Conservation (phyloP, 2,113 vertebrate genomes). For the Epinephelus lanceolatus region DNA sequence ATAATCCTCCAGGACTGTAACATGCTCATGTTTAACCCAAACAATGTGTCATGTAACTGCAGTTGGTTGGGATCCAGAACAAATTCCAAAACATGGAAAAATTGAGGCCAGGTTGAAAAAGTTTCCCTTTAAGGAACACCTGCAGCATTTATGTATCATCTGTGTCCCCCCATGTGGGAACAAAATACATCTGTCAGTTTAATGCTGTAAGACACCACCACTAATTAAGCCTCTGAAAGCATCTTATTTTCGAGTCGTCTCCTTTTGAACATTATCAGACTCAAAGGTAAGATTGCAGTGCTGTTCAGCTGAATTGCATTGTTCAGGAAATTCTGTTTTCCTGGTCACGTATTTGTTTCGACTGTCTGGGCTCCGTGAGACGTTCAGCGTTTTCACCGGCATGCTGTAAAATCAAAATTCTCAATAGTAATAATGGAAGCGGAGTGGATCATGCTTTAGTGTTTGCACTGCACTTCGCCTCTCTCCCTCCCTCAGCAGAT, state of each 20-base stretch:
- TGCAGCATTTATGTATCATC: not conserved
- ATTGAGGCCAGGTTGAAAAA: too few species aligned
- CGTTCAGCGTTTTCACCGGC: constrained; percentile 9
- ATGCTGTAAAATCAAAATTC: not conserved
- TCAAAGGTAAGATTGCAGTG: not conserved
- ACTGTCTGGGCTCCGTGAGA: not conserved
- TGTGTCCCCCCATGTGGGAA: not conserved
- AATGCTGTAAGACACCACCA: not conserved
- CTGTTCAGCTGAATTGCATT: not conserved
- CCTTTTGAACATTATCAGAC: not conserved
- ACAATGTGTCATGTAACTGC: too few species aligned
- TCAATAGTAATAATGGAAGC: not conserved
- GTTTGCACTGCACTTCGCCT: constrained; percentile 45
- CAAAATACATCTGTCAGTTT: constrained; percentile 1
- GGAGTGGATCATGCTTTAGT: constrained; percentile 15
- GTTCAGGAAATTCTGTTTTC: not conserved
- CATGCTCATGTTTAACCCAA: too few species aligned
- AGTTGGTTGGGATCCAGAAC: too few species aligned
- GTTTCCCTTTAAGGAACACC: not conserved
- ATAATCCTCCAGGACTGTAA: too few species aligned
- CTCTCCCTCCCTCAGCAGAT: constrained; percentile 71
- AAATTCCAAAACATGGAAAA: too few species aligned
- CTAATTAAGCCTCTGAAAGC: not conserved
- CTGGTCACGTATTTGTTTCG: not conserved
- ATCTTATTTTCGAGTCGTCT: not conserved